Percentiles rank a stretch among this genome's conserved stretches.
phyloP scores from a whole-genome alignment of 2,113 vertebrate species.

The Colistium nudipinnis region DNA sequence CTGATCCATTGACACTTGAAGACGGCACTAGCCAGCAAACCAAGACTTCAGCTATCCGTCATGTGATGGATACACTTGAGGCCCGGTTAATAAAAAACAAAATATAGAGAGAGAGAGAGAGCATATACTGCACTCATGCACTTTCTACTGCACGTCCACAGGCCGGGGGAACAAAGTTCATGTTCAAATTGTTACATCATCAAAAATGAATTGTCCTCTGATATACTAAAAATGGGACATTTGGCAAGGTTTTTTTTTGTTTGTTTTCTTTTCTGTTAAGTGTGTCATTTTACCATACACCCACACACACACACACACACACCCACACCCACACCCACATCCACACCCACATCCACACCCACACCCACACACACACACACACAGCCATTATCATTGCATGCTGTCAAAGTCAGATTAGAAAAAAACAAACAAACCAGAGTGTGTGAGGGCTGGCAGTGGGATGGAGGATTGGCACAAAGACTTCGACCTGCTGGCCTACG shows the following conservation, averaged over 20 bases:
- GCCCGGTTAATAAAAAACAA: slow-evolving; percentile 32
- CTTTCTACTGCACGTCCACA: slow-evolving; percentile 68
- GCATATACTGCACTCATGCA: slow-evolving; percentile 72
- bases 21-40: slow-evolving; percentile 40
- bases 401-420: slow-evolving; percentile 72
- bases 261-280: slow-evolving; percentile 19
- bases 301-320: slow-evolving; percentile 35
- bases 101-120: slow-evolving; percentile 6
- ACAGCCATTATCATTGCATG: slow-evolving; percentile 60
- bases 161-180: slow-evolving; percentile 56
- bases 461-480: slow-evolving; percentile 54
- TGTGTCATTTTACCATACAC: slow-evolving; percentile 52
- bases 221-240: slow-evolving; percentile 61
- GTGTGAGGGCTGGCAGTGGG: slow-evolving; percentile 56
- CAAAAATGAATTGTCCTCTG: slow-evolving; percentile 43
- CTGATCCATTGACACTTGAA: slow-evolving; percentile 54
- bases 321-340: background rate
- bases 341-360: slow-evolving; percentile 32
- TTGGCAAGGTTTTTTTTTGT: slow-evolving; percentile 58
- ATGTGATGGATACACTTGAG: slow-evolving; percentile 29
- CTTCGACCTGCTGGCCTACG: slow-evolving; percentile 64
- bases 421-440: slow-evolving; percentile 61
- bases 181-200: slow-evolving; percentile 65
- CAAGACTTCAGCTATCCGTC: slow-evolving; percentile 20
- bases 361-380: slow-evolving; percentile 3